Percentiles rank a stretch among this genome's conserved stretches.
phyloP scores from a whole-genome alignment of 2,888 invertebrate genomes.

The Ormia ochracea region DNA sequence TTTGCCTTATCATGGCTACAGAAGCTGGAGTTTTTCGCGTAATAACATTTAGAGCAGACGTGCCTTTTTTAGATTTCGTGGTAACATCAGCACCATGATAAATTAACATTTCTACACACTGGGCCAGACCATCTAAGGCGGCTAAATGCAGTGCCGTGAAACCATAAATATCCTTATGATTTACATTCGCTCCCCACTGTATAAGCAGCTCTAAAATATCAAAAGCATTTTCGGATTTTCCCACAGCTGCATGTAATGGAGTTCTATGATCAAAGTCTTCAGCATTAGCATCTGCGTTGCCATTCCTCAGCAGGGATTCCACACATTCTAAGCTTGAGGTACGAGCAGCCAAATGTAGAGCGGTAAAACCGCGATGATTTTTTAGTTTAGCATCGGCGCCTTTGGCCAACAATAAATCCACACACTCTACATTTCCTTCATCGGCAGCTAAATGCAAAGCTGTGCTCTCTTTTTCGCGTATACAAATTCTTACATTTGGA shows the following conservation, averaged over 20 bases:
- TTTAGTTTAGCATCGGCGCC: constrained; percentile 86
- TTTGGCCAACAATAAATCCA: constrained; percentile 84
- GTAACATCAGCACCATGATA: constrained; percentile 93
- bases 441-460: constrained; percentile 92
- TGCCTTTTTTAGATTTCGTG: constrained; percentile 90
- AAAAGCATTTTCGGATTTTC: constrained; percentile 88
- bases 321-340: constrained; percentile 89
- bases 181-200: constrained; percentile 88
- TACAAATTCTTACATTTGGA: constrained; percentile 83
- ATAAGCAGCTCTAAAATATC: constrained; percentile 88
- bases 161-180: constrained; percentile 89
- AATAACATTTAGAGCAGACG: constrained; percentile 90
- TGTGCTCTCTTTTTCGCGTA: constrained; percentile 85
- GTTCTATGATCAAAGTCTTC: constrained; percentile 89
- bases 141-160: constrained; percentile 91
- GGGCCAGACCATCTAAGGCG: constrained; percentile 88
- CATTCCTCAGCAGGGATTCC: constrained; percentile 84
- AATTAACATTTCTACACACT: constrained; percentile 89
- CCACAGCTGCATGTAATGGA: constrained; percentile 88
- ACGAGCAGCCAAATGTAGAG: constrained; percentile 89
- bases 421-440: constrained; percentile 89
- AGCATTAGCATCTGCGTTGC: constrained; percentile 86
- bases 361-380: constrained; percentile 89
- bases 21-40: constrained; percentile 91
- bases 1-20: constrained; percentile 87